A percentile compares a stretch with the other conserved stretches of the same genome.
Evolutionary conservation across 2,888 invertebrate species (phyloP).

Genomic region (Cheilosia pagana): DNA sequence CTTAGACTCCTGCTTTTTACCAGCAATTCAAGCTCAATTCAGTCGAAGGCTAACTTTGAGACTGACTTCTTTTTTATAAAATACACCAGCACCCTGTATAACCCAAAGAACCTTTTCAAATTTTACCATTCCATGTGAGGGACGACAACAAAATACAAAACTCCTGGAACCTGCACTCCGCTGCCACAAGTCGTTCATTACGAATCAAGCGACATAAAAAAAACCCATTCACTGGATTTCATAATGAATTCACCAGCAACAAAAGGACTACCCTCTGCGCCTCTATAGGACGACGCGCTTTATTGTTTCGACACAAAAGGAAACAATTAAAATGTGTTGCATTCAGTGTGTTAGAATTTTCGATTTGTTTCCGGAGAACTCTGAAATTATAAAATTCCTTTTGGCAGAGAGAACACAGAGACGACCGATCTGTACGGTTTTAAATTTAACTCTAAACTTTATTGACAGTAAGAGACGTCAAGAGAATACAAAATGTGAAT

Average conservation of each 20-base stretch:
- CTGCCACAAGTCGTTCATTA: conserved; percentile 12
- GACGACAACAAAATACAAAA: conserved; percentile 30
- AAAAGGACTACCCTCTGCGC: conserved; percentile 46
- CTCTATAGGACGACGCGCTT: not conserved
- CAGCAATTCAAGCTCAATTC: too few relatives aligned
- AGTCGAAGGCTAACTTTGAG: too few relatives aligned
- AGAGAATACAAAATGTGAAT: too few relatives aligned
- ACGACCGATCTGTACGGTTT: too few relatives aligned
- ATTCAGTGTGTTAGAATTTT: too few relatives aligned
- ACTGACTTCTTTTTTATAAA: not conserved
- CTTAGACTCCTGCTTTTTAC: too few relatives aligned
- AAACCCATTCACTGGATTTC: conserved; percentile 55
- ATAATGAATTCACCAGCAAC: conserved; percentile 60
- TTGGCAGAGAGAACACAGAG: too few relatives aligned
- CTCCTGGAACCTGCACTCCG: not conserved
- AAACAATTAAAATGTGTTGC: conserved; percentile 72
- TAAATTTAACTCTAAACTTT: too few relatives aligned
- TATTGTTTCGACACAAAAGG: conserved; percentile 53
- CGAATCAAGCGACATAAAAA: conserved; percentile 27
- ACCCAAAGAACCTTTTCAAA: not conserved
- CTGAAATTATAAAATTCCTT: too few relatives aligned
- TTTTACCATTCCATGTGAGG: not conserved
- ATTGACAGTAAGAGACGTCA: too few relatives aligned
- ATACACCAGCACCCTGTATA: conserved; percentile 2
- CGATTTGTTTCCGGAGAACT: too few relatives aligned